A percentile compares a stretch with the other conserved stretches of the same genome.
These are phyloP conservation scores for Rhinolophus ferrumequinum DNA, from an alignment of 2,113 vertebrate genomes.

Conservation along the genomic window DNA sequence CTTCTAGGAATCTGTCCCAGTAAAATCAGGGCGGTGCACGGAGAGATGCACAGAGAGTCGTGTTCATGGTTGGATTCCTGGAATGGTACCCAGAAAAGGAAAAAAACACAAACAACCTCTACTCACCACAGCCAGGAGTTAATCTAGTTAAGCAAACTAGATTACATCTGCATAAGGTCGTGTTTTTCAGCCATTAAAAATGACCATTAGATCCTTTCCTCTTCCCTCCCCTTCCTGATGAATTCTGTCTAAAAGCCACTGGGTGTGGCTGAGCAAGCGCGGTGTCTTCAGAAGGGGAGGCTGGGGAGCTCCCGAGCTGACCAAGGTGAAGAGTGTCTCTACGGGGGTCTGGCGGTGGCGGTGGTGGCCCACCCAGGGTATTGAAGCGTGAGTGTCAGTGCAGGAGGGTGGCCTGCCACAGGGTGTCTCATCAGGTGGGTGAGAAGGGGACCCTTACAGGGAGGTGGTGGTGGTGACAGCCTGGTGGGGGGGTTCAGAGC, in stretches of 20 bases:
- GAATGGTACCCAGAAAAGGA: not conserved
- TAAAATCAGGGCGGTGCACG: not conserved
- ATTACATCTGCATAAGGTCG: too few species aligned
- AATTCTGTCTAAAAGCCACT: not conserved
- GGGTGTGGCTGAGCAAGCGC: not conserved
- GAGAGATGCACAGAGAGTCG: not conserved
- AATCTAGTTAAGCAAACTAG: not conserved
- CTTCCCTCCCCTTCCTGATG: not conserved
- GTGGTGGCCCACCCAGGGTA: not conserved
- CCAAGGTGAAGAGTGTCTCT: too few species aligned
- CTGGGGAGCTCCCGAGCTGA: not conserved
- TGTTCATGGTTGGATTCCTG: not conserved
- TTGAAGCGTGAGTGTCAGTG: not conserved
- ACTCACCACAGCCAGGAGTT: not conserved
- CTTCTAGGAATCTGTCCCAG: constrained; percentile 37
- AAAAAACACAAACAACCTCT: not conserved
- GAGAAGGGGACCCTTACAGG: not conserved
- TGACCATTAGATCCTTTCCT: not conserved
- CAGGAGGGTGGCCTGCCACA: not conserved
- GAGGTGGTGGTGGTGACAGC: not conserved
- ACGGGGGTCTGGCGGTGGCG: not conserved
- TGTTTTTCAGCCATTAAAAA: not conserved
- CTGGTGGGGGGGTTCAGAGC: not conserved
- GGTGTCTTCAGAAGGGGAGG: not conserved
- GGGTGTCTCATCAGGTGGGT: not conserved